Conservation (phyloP, 2,797 vertebrate genomes). For the Netta rufina region DNA sequence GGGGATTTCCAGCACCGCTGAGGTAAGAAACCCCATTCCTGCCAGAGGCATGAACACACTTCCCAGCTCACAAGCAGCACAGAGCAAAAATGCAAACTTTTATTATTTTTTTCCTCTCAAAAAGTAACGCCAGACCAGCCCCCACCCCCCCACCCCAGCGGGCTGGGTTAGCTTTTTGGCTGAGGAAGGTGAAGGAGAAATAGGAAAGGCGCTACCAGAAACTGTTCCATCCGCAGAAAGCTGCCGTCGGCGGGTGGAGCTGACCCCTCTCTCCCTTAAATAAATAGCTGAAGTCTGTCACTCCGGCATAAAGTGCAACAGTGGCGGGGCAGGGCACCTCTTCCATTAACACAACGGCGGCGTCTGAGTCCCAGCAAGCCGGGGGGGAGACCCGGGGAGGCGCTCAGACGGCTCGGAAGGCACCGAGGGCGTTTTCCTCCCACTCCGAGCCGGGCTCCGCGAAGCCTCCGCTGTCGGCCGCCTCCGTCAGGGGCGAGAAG, state of each 20-base stretch:
- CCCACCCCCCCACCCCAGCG: neutral
- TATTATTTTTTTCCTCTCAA: neutral
- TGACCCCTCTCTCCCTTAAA: conserved; percentile 7
- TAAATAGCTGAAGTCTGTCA: conserved; percentile 39
- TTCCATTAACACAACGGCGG: accelerated
- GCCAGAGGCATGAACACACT: neutral
- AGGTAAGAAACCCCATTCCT: neutral
- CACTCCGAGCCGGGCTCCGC: conserved; percentile 76
- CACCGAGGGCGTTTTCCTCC: conserved; percentile 76
- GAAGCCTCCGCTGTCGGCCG: conserved; percentile 45
- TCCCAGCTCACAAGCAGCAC: neutral
- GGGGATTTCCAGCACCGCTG: neutral
- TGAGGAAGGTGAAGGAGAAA: neutral
- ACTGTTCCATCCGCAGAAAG: neutral
- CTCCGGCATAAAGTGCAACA: conserved; percentile 57
- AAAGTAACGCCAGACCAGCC: neutral
- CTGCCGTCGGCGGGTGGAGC: neutral
- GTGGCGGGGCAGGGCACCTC: neutral
- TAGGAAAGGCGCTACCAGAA: neutral
- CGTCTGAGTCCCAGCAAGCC: accelerated
- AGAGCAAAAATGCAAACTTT: neutral
- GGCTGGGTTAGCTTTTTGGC: neutral
- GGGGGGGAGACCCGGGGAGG: neutral
- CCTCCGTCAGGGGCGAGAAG: conserved; percentile 79
- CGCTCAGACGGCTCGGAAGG: conserved; percentile 33